A percentile compares a stretch with the other conserved stretches of the same genome.
Conservation (phyloP, 2,113 vertebrate species). For the Mus spicilegus region DNA sequence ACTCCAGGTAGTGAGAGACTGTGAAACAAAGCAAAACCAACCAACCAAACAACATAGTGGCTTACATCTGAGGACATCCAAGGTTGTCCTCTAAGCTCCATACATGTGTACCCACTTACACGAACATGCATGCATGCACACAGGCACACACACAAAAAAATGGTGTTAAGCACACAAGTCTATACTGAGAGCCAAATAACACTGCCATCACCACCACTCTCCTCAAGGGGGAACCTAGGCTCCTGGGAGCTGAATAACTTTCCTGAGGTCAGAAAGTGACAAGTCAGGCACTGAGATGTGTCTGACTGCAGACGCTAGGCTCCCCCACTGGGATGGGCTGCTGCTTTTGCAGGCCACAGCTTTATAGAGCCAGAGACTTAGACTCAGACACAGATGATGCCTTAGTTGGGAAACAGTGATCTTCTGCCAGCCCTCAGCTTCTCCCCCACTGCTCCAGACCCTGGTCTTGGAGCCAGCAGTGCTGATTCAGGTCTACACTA, state of each 20-base stretch:
- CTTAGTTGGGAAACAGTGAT: neutral
- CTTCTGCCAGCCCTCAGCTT: neutral
- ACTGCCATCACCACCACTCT: neutral
- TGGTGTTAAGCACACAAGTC: neutral
- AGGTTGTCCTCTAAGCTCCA: neutral
- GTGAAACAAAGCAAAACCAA: neutral
- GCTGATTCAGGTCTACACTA: neutral
- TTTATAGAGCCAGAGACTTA: neutral
- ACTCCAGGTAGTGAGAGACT: neutral
- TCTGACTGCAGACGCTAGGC: neutral
- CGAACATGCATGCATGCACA: neutral
- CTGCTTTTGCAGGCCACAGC: neutral
- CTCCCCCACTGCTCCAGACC: neutral
- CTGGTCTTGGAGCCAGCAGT: rapidly evolving
- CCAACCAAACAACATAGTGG: neutral
- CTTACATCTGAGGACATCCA: neutral
- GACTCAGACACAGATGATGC: neutral
- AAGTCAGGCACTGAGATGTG: neutral
- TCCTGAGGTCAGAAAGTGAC: neutral
- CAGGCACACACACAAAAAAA: neutral
- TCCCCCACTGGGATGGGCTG: too few relatives aligned
- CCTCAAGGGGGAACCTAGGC: neutral
- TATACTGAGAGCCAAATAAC: neutral
- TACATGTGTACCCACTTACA: neutral
- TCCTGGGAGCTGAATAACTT: neutral